Percentiles rank a stretch among this genome's conserved stretches.
These are phyloP conservation scores for Urocyon cinereoargenteus DNA, from an alignment of 2,797 vertebrate genomes.

Conservation along the genomic window DNA sequence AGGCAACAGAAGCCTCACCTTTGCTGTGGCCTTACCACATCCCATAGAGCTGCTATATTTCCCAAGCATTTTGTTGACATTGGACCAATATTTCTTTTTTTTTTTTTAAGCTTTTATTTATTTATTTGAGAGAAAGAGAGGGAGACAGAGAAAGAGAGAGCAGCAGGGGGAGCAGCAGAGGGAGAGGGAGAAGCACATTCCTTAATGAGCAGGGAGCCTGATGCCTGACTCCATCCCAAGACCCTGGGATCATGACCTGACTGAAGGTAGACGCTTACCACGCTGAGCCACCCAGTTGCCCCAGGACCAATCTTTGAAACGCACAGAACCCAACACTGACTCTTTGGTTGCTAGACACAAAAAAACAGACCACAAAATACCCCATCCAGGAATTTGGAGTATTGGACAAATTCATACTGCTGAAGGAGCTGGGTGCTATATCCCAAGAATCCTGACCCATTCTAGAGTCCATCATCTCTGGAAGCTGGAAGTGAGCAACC, in stretches of 20 bases:
- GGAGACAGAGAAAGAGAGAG: too few species aligned
- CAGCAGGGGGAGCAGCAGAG: too few species aligned
- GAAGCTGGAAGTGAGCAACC: neutral
- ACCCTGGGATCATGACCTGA: too few species aligned
- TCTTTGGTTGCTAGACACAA: constrained; percentile 15
- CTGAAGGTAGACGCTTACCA: too few species aligned
- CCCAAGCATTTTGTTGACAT: neutral
- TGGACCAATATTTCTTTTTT: neutral
- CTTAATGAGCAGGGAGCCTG: too few species aligned
- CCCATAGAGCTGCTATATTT: neutral
- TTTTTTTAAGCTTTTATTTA: too few species aligned
- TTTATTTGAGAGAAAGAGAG: too few species aligned
- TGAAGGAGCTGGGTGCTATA: neutral
- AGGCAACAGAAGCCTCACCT: neutral
- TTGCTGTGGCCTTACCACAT: fast-evolving
- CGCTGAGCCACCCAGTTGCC: too few species aligned
- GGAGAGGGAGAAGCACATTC: too few species aligned
- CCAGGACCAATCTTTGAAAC: neutral
- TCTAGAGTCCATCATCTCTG: neutral
- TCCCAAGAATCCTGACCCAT: neutral
- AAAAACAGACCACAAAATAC: neutral
- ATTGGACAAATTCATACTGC: neutral
- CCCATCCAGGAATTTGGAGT: neutral
- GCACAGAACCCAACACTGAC: neutral
- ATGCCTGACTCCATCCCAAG: too few species aligned